Percentiles rank a stretch among this genome's conserved stretches.
phyloP scores from a whole-genome alignment of 1,140 invertebrate species.

The Batillaria attramentaria region DNA sequence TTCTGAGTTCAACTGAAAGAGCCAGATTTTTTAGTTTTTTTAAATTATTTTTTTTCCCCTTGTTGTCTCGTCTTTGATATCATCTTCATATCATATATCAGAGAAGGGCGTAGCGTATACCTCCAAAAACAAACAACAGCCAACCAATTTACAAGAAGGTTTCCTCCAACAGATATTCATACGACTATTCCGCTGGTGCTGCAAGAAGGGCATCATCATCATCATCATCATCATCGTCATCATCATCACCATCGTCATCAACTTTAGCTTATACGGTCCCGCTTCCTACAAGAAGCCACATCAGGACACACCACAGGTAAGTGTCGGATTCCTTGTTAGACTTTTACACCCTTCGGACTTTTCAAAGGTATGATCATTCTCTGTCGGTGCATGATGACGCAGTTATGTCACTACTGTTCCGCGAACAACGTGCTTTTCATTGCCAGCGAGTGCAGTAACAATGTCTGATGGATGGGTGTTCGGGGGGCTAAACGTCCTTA shows the following conservation, averaged over 20 bases:
- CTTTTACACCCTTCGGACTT: not conserved
- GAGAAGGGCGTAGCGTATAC: not conserved
- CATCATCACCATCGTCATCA: constrained; percentile 6
- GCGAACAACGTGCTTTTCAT: too few species aligned
- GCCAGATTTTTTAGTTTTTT: too few species aligned
- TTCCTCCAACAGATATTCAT: not conserved
- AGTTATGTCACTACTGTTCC: too few species aligned
- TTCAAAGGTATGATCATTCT: too few species aligned
- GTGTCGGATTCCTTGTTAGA: not conserved
- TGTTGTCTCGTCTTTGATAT: too few species aligned
- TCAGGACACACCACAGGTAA: too few species aligned
- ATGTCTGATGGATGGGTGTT: too few species aligned
- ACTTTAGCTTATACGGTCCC: not conserved
- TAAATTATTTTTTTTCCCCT: constrained; percentile 7
- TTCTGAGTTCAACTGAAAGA: too few species aligned
- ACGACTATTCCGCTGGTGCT: not conserved
- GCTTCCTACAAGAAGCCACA: too few species aligned
- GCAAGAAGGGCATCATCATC: not conserved
- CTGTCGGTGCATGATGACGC: too few species aligned
- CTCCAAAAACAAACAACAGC: not conserved
- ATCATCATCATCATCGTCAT: not conserved
- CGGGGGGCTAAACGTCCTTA: too few species aligned
- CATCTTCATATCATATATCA: not conserved
- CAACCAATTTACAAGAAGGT: not conserved
- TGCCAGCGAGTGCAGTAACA: too few species aligned